Percentiles rank a stretch among this genome's conserved stretches.
Conservation (phyloP, 2,797 vertebrate genomes). For the Smutsia temminckii region DNA sequence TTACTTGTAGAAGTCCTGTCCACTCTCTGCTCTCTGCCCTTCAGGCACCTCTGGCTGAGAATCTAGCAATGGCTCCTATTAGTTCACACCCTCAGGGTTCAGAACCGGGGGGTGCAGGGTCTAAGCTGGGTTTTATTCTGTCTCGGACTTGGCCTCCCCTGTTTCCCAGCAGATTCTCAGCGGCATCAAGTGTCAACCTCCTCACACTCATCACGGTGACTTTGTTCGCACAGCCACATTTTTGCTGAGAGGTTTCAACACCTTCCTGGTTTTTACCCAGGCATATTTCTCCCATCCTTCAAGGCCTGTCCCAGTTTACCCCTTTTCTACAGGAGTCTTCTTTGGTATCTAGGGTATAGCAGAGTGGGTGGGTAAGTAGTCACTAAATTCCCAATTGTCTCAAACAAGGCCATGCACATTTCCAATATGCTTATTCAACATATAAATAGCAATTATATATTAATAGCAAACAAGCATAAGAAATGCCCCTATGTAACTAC, state of each 20-base stretch:
- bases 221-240: background rate
- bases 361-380: background rate
- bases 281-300: background rate
- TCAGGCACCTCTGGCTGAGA: background rate
- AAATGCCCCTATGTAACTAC: background rate
- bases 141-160: background rate
- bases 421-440: slow-evolving; percentile 5
- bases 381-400: background rate
- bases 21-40: background rate
- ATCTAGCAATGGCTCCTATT: background rate
- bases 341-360: background rate
- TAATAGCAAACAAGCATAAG: background rate
- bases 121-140: background rate
- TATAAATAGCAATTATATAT: background rate
- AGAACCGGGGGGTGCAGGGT: background rate
- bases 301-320: background rate
- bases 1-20: background rate
- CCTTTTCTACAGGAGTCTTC: background rate
- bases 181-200: background rate
- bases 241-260: background rate
- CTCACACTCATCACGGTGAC: background rate
- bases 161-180: background rate
- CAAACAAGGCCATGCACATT: background rate
- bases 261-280: background rate
- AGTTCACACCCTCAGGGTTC: background rate